These are phyloP conservation scores for Polypedilum pembai DNA, from an alignment of 1,140 invertebrate species.

Conservation along the genomic window DNA sequence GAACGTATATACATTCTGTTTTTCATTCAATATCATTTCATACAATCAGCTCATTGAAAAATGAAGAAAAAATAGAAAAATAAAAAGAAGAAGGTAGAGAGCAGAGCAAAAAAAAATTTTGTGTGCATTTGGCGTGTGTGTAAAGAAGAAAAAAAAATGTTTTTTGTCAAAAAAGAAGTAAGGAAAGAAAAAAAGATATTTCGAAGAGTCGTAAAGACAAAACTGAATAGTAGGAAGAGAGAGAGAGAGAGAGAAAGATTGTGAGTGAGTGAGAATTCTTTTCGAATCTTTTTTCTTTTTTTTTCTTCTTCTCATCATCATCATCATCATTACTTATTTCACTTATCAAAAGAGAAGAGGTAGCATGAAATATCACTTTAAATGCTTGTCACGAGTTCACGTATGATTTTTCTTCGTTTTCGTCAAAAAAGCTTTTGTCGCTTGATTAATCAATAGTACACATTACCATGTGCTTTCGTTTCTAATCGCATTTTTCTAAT, in stretches of 20 bases:
- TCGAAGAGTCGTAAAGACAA: background rate
- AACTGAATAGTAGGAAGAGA: background rate
- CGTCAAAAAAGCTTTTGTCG: background rate
- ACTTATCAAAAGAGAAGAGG: background rate
- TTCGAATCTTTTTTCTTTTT: constrained; percentile 7
- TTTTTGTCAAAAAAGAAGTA: constrained; percentile 19
- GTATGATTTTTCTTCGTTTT: background rate
- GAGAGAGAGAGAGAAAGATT: no score
- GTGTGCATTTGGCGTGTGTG: constrained; percentile 8
- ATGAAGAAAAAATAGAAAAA: constrained; percentile 14
- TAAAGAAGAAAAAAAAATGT: background rate
- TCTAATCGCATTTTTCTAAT: background rate
- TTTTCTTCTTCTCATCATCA: background rate
- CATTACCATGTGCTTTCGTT: background rate
- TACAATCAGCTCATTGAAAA: constrained; percentile 15
- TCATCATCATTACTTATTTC: background rate
- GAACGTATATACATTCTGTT: background rate
- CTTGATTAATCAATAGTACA: background rate
- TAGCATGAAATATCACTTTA: background rate
- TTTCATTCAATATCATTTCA: constrained; percentile 19
- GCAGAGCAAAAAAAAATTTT: background rate
- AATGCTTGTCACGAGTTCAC: constrained; percentile 11
- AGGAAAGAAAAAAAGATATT: background rate
- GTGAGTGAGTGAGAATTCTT: background rate
- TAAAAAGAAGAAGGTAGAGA: background rate